These are phyloP conservation scores for Ricordea florida DNA, from an alignment of 92 coral and sea anemone genomes.

Conservation along the genomic window DNA sequence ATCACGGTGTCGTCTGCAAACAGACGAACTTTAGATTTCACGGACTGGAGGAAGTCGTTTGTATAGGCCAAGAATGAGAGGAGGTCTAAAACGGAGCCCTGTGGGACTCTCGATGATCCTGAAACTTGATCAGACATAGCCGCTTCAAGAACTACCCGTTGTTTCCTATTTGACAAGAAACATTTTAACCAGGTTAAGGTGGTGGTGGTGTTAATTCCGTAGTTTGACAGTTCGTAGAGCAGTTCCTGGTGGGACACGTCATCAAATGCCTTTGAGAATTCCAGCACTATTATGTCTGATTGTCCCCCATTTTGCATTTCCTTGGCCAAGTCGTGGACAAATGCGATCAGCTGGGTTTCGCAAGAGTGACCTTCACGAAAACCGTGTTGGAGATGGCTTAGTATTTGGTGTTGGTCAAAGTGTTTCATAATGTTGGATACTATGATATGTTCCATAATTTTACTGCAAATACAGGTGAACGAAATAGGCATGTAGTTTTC, in stretches of 20 bases:
- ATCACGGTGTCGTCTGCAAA: constrained; percentile 19
- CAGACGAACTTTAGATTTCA: constrained; percentile 15
- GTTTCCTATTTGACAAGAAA: not conserved
- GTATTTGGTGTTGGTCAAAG: constrained; percentile 24
- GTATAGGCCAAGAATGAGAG: constrained; percentile 25
- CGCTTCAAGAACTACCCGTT: constrained; percentile 17
- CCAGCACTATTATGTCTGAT: too few relatives aligned
- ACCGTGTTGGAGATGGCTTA: constrained; percentile 2
- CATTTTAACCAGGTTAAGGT: not conserved
- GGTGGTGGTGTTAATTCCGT: not conserved
- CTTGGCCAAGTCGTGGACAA: too few relatives aligned
- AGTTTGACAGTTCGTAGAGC: too few relatives aligned
- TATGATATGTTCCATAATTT: constrained; percentile 28
- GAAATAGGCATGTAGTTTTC: too few relatives aligned
- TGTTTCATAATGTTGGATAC: constrained; percentile 5
- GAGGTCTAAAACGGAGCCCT: constrained; percentile 13
- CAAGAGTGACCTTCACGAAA: constrained; percentile 4
- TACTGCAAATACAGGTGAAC: too few relatives aligned
- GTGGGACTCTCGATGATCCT: not conserved
- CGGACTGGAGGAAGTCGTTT: constrained; percentile 8
- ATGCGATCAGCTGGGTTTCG: too few relatives aligned
- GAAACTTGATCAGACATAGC: constrained; percentile 9
- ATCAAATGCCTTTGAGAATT: too few relatives aligned
- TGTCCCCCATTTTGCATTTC: too few relatives aligned
- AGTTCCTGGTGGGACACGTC: too few relatives aligned